Percentiles rank a stretch among this genome's conserved stretches.
phyloP scores from a whole-genome alignment of 2,888 invertebrate species.

The Trachelus iudaicus region DNA sequence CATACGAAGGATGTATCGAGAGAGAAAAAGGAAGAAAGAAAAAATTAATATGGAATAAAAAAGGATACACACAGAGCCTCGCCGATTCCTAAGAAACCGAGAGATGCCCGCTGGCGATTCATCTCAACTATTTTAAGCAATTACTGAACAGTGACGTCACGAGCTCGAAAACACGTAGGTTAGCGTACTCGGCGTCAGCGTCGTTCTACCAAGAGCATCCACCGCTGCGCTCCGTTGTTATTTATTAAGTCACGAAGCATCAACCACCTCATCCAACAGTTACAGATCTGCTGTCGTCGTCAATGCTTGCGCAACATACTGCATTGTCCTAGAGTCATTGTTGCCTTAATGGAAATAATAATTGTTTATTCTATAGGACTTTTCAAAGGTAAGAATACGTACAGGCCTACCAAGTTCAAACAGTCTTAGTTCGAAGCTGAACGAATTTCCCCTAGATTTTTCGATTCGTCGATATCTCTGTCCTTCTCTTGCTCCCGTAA shows the following conservation, averaged over 20 bases:
- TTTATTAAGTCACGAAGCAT: constrained; percentile 11
- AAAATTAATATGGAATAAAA: neutral
- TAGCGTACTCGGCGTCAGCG: constrained; percentile 2
- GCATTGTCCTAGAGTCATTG: neutral
- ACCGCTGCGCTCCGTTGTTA: constrained; percentile 9
- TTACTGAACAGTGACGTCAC: constrained; percentile 42
- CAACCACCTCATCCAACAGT: neutral
- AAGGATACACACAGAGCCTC: neutral
- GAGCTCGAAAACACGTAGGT: neutral
- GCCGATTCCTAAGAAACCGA: constrained; percentile 9
- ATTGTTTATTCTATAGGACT: neutral
- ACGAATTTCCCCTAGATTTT: no score
- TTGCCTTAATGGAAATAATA: neutral
- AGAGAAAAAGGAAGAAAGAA: constrained; percentile 2
- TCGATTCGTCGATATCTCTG: neutral
- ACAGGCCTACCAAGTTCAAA: no score
- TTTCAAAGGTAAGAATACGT: neutral
- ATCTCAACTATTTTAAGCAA: constrained; percentile 53
- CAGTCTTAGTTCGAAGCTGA: no score
- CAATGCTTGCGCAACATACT: neutral
- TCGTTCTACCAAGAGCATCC: neutral
- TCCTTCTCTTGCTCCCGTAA: neutral
- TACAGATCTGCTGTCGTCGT: neutral
- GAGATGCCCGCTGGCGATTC: constrained; percentile 37
- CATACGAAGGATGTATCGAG: neutral